Conservation (phyloP, 2,113 vertebrate genomes). For the Xenopus borealis region DNA sequence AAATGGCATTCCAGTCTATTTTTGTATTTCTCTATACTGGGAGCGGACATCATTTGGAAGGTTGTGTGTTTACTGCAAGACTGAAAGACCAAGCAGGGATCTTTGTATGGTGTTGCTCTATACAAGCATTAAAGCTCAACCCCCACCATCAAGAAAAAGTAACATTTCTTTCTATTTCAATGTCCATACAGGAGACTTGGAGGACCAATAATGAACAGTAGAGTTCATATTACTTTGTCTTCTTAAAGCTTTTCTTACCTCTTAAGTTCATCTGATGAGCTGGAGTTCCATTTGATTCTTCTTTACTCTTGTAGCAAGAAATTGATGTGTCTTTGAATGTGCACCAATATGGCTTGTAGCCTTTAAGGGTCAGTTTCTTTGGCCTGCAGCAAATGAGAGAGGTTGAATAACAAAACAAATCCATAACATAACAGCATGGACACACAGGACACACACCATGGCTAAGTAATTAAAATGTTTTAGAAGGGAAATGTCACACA, state of each 20-base stretch:
- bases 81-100: constrained; percentile 11
- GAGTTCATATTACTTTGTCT: not conserved
- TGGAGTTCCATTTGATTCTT: constrained; percentile 91
- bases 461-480: too few species aligned
- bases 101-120: not conserved
- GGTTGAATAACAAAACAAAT: constrained; percentile 2
- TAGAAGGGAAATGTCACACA: too few species aligned
- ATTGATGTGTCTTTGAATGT: constrained; percentile 98
- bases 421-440: not conserved
- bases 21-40: not conserved
- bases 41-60: constrained; percentile 39
- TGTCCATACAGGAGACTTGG: too few species aligned
- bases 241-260: constrained; percentile 65
- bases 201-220: not conserved
- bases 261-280: constrained; percentile 94
- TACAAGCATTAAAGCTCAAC: not conserved
- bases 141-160: too few species aligned
- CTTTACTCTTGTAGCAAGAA: constrained; percentile 97
- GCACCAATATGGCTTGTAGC: constrained; percentile 98
- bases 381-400: constrained; percentile 63
- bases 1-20: constrained; percentile 44
- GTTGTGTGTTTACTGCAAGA: constrained; percentile 19
- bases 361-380: constrained; percentile 97
- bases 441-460: too few species aligned
- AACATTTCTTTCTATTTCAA: too few species aligned